A percentile compares a stretch with the other conserved stretches of the same genome.
Evolutionary conservation across 1,140 invertebrate genomes (phyloP).

Genomic region (Aphaenogaster rudis): DNA sequence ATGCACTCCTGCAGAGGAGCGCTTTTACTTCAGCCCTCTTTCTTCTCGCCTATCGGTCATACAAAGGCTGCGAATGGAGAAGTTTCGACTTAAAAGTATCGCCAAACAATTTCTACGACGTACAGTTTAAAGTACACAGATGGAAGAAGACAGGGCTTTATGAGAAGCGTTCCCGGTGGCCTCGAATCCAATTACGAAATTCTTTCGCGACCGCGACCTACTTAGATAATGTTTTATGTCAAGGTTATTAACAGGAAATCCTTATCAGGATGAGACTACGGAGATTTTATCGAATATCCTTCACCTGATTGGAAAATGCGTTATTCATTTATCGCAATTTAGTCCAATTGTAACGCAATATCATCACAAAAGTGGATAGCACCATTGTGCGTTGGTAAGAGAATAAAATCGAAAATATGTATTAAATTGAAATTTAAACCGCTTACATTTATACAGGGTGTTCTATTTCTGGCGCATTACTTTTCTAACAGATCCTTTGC

Average conservation of each 20-base stretch:
- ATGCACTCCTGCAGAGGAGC: background rate
- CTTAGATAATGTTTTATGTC: background rate
- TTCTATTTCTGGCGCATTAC: background rate
- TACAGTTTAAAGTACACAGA: slow-evolving; percentile 29
- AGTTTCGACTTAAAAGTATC: slow-evolving; percentile 43
- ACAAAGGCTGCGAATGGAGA: background rate
- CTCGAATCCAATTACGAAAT: slow-evolving; percentile 35
- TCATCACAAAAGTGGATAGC: background rate
- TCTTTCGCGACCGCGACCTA: background rate
- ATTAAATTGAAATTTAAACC: slow-evolving; percentile 6
- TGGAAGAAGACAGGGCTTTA: background rate
- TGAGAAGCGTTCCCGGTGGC: background rate
- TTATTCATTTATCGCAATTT: slow-evolving; percentile 24
- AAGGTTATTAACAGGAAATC: slow-evolving; percentile 27
- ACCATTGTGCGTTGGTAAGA: background rate
- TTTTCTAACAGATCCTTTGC: background rate
- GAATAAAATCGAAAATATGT: slow-evolving; percentile 16
- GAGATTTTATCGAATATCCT: slow-evolving; percentile 14
- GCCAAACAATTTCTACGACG: slow-evolving; percentile 40
- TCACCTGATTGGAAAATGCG: background rate
- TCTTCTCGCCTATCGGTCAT: slow-evolving; percentile 5
- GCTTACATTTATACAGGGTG: background rate
- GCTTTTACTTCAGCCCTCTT: background rate
- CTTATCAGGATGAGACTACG: background rate
- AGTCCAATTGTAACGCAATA: background rate